Conservation (phyloP, 2,797 vertebrate species). For the Melanotaenia pygmaea region DNA sequence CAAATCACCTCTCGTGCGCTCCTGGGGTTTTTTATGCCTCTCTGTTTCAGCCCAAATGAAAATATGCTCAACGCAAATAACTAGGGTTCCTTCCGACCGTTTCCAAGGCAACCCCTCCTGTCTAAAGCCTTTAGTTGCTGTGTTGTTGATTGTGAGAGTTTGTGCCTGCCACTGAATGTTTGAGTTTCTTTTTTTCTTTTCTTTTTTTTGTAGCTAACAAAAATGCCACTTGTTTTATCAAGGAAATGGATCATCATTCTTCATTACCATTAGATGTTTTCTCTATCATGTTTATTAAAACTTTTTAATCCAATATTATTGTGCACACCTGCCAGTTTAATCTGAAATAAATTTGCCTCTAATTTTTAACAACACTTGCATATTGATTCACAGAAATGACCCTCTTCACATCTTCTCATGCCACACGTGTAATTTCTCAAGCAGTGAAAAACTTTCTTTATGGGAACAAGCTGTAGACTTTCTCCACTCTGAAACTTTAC, state of each 20-base stretch:
- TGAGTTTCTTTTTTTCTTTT: slow-evolving; percentile 11
- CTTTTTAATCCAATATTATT: neutral
- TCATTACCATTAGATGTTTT: neutral
- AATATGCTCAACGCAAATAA: slow-evolving; percentile 83
- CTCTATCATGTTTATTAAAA: neutral
- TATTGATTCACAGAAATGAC: too few species aligned
- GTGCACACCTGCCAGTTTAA: too few species aligned
- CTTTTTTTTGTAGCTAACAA: slow-evolving; percentile 35
- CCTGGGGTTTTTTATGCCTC: slow-evolving; percentile 70
- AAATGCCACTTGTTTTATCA: slow-evolving; percentile 54
- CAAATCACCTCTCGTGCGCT: slow-evolving; percentile 76
- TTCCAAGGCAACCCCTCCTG: slow-evolving; percentile 83
- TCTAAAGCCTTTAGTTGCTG: slow-evolving; percentile 72
- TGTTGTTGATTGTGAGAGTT: slow-evolving; percentile 61
- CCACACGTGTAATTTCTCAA: too few species aligned
- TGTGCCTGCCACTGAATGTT: slow-evolving; percentile 47
- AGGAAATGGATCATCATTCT: neutral
- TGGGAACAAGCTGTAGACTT: too few species aligned
- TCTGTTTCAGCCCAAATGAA: slow-evolving; percentile 81
- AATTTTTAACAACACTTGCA: too few species aligned
- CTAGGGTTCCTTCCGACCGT: slow-evolving; percentile 79
- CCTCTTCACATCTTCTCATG: too few species aligned
- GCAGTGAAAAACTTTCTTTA: too few species aligned
- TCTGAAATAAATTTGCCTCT: too few species aligned
- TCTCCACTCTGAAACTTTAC: too few species aligned